Evolutionary conservation across 2,797 vertebrate genomes (phyloP), one percentile per base, ranked within the genome.

Genomic region (Galagoides demidoff): DNA sequence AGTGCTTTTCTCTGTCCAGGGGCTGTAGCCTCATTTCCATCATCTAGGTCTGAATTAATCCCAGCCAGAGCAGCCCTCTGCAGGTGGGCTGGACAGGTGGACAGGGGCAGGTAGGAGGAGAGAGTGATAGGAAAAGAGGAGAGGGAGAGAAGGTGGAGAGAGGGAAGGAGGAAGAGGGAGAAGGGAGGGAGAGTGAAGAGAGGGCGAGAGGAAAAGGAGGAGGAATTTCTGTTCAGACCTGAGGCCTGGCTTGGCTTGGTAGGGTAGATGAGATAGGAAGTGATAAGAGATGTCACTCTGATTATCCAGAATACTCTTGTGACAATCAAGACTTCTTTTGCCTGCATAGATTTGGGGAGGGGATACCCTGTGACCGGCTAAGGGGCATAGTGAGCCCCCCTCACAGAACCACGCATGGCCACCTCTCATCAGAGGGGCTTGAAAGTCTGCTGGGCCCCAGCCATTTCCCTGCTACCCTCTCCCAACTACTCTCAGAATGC

Each of bases 91-190:
- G 89, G 71, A 49, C 5, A 66, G 27, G 17, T 0, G 10, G 23
- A 6, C 0, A 39, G 8, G n/a, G 16, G 34, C 27, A 13, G 29
- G 39, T 29, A 7, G 0, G 57, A 11, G 23, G 0, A 3, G 7
- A 5, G 4, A 0, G 0, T 9, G 17, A 45, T 39, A 45, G 11
- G 34, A 63, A 22, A 52, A 52, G 49, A 52, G 49, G 49, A 52
- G 49, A 16, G 4, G 49, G 14, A 52, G 89, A 68, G 55, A 3
- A 70, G 25, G 19, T 0, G 11, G 74, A 52, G 17, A 23, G 55
- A 9, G 7, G 25, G 7, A 34, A 17, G 22, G 22, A 66, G 2
- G 11, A 31, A 59, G 25, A 6, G 16, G 31, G n/a, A 8, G 31
- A 43, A 13, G 7, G 25, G 7, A 43, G 22, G 22, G 22, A 66